Evolutionary conservation across 2,888 invertebrate genomes (phyloP).

Genomic region (Andrena praecox): DNA sequence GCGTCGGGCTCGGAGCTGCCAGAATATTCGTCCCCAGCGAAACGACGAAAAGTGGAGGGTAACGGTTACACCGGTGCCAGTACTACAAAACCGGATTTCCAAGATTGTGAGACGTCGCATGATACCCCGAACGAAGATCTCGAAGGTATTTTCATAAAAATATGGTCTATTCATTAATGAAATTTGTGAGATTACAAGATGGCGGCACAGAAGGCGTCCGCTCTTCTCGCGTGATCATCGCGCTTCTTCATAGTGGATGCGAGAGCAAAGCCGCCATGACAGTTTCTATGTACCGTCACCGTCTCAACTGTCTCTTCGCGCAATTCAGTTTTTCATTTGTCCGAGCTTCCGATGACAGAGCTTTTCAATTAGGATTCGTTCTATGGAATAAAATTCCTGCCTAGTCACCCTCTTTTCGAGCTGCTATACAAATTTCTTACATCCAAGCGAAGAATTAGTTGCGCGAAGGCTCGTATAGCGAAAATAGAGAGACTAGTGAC

Average conservation of each 20-base stretch:
- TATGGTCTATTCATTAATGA: constrained; percentile 74
- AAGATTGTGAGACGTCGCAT: constrained; percentile 69
- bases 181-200: constrained; percentile 80
- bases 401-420: constrained; percentile 1
- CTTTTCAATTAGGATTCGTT: constrained; percentile 3
- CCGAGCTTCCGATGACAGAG: background rate
- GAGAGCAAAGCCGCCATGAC: constrained; percentile 78
- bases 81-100: constrained; percentile 75
- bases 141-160: constrained; percentile 81
- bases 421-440: background rate
- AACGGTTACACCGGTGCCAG: constrained; percentile 72
- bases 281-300: constrained; percentile 70
- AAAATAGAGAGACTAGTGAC: constrained; percentile 40
- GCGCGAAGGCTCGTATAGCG: background rate
- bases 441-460: background rate
- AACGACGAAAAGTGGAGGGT: constrained; percentile 83
- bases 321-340: constrained; percentile 16
- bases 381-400: constrained; percentile 11
- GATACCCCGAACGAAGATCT: constrained; percentile 76
- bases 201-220: constrained; percentile 78
- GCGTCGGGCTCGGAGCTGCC: constrained; percentile 84
- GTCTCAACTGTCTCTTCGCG: constrained; percentile 61
- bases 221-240: constrained; percentile 66
- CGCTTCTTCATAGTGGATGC: constrained; percentile 65
- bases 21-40: constrained; percentile 83